Conservation (phyloP, 2,113 vertebrate species). For the Anseranas semipalmata region DNA sequence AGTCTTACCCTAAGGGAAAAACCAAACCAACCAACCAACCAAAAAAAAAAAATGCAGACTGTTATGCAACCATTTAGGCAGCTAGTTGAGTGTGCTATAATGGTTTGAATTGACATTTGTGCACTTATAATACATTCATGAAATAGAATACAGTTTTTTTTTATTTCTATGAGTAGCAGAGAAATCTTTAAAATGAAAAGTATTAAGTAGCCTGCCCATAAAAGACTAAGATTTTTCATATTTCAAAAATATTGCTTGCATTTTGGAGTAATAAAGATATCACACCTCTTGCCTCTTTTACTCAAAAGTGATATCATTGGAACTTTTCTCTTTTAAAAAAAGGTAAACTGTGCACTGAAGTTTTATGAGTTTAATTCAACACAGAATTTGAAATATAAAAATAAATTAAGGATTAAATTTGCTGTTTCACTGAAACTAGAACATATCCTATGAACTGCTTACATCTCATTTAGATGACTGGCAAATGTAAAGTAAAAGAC, state of each 20-base stretch:
- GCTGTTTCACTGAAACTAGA: background rate
- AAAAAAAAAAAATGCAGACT: background rate
- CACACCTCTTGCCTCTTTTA: background rate
- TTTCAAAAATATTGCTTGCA: background rate
- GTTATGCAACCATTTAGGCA: background rate
- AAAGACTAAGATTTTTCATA: background rate
- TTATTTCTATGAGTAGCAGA: background rate
- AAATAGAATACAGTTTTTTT: background rate
- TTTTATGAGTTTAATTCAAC: background rate
- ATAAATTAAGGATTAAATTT: background rate
- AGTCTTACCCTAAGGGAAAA: background rate
- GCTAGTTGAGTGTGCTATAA: background rate
- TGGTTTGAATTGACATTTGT: background rate
- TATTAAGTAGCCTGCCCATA: background rate
- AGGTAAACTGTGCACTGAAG: background rate
- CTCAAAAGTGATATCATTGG: background rate
- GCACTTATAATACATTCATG: background rate
- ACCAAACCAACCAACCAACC: too few relatives aligned
- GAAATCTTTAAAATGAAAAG: background rate
- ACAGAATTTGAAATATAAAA: background rate
- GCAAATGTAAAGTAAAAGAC: conserved; percentile 26
- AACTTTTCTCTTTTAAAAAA: background rate
- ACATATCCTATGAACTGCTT: conserved; percentile 19
- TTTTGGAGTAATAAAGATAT: background rate
- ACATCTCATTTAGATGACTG: conserved; percentile 27